Conservation (phyloP, 2,888 invertebrate genomes). For the Drosophila villosipedis region DNA sequence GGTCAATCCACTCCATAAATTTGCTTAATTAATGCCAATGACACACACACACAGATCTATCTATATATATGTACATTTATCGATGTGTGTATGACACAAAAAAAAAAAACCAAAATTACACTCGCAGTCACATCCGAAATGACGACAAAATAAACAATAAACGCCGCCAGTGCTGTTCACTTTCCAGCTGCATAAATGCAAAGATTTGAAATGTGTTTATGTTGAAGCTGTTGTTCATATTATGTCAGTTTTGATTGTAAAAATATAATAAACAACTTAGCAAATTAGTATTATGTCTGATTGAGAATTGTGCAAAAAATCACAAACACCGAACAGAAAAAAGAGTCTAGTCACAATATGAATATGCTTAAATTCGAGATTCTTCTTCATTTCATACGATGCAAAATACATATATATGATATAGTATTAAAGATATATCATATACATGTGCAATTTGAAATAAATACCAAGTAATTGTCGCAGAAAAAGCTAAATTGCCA, state of each 20-base stretch:
- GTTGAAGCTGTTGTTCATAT: neutral
- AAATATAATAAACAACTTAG: neutral
- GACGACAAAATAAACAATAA: conserved; percentile 68
- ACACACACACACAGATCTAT: conserved; percentile 22
- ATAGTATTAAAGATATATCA: neutral
- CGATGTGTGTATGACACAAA: conserved; percentile 7
- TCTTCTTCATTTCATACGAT: neutral
- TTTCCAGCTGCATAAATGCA: neutral
- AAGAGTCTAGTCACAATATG: neutral
- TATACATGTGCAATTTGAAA: neutral
- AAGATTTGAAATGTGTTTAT: neutral
- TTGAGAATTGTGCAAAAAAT: neutral
- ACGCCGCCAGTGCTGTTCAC: conserved; percentile 2
- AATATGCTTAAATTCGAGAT: neutral
- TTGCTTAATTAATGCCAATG: conserved; percentile 79
- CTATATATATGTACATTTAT: conserved; percentile 1
- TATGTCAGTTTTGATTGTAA: neutral
- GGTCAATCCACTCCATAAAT: conserved; percentile 57
- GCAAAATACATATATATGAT: neutral
- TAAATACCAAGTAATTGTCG: neutral
- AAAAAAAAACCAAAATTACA: conserved; percentile 57
- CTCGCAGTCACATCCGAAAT: conserved; percentile 71
- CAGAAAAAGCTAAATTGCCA: neutral
- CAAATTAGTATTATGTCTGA: neutral
- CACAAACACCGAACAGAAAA: neutral